Conservation (phyloP, 2,113 vertebrate species). For the Ammospiza nelsoni region DNA sequence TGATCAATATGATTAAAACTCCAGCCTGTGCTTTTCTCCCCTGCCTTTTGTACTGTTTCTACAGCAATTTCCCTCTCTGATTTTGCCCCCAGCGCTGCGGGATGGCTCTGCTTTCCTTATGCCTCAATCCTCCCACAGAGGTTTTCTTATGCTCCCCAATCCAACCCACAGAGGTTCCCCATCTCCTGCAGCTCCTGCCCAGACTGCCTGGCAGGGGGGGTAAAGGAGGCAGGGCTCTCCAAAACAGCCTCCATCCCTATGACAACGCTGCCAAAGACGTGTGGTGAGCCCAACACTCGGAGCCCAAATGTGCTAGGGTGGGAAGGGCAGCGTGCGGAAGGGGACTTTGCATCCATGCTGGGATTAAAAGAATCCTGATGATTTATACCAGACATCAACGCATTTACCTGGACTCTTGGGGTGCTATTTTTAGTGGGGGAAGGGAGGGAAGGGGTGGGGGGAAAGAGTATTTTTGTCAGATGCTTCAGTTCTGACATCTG, state of each 20-base stretch:
- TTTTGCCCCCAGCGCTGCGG: not conserved
- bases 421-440: not conserved
- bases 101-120: not conserved
- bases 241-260: not conserved
- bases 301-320: not conserved
- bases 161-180: not conserved
- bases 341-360: not conserved
- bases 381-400: not conserved
- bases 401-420: constrained; percentile 13
- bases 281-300: not conserved
- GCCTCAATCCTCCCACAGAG: not conserved
- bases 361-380: not conserved
- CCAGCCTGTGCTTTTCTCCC: not conserved
- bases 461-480: not conserved
- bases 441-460: no score
- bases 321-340: not conserved
- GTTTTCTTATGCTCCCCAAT: no score
- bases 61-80: not conserved
- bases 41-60: constrained; percentile 15
- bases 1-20: constrained; percentile 44
- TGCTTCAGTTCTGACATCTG: not conserved
- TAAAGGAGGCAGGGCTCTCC: not conserved
- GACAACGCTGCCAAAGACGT: not conserved
- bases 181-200: fast-evolving
- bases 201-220: fast-evolving